Evolutionary conservation across 2,888 invertebrate species (phyloP), one percentile per base, ranked within the genome.

Genomic region (Mystacides longicornis): DNA sequence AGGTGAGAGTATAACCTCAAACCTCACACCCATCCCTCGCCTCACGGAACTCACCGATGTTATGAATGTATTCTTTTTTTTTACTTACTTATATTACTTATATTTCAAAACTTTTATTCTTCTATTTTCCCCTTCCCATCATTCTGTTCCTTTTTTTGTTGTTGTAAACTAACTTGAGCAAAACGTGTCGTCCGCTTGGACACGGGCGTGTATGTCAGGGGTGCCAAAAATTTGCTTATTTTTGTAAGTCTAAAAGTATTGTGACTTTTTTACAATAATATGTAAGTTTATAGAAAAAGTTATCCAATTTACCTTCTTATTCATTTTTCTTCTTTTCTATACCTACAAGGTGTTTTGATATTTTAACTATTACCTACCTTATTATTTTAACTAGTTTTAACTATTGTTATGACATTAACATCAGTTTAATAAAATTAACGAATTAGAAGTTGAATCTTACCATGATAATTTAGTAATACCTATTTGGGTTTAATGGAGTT

Each of bases 161-260:
- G 56, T 47, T 54, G 56, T 51, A 59, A 59, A 59, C 51, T 59
- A 56, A 53, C 56, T 56, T 56, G 55, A 54, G 59, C 55, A 56
- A 56, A 59, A 55, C 55, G 55, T 55, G 55, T 55, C 51, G 50
- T 31, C 47, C 33, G 55, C 16, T 37, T n/a, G 37, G 14, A 37
- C 37, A 37, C 37, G 37, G 14, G 16, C 14, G 27, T n/a, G 4
- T n/a, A 3, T n/a, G 14, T n/a, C 37, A 37, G 37, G 37, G 37
- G 14, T 37, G 37, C 7, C 37, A 14, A 7, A 27, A 11, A 27
- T 5, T 27, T 27, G 11, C 11, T 7, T 27, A 27, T 27, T 27
- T 27, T 27, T 27, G 7, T 7, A 27, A 5, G 27, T 5, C 27
- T 5, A 27, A 7, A 7, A 27, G 11, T 11, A 27, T 27, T 5